Conservation (phyloP, 2,113 vertebrate genomes). For the Melanotaenia duboulayi region DNA sequence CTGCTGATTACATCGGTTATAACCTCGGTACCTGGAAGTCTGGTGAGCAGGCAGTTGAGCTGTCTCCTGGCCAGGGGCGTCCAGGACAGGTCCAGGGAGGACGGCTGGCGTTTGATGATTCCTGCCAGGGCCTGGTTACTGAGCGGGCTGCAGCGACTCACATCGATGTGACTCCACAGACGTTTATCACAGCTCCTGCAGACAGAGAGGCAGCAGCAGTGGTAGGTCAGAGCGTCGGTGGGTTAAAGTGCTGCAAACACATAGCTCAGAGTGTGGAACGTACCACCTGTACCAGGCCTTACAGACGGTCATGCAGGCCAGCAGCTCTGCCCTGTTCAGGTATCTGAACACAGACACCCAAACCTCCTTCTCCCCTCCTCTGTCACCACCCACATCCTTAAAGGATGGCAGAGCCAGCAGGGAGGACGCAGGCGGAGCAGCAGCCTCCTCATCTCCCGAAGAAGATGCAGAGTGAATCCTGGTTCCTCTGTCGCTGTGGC, state of each 20-base stretch:
- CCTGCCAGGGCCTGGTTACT: slow-evolving; percentile 92
- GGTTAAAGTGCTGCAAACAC: background rate
- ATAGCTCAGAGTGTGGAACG: slow-evolving; percentile 55
- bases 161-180: slow-evolving; percentile 93
- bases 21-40: slow-evolving; percentile 88
- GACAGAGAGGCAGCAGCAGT: background rate
- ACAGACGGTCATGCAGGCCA: slow-evolving; percentile 97
- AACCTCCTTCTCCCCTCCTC: slow-evolving; percentile 89
- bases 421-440: slow-evolving; percentile 41
- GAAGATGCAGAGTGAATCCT: slow-evolving; percentile 68
- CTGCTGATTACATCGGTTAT: too few species aligned
- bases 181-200: slow-evolving; percentile 89
- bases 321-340: slow-evolving; percentile 90
- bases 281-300: slow-evolving; percentile 99
- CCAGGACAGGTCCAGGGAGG: slow-evolving; percentile 96
- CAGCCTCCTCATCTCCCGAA: slow-evolving; percentile 72
- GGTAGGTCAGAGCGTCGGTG: background rate
- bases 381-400: slow-evolving; percentile 79
- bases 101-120: slow-evolving; percentile 93
- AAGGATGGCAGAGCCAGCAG: slow-evolving; percentile 78
- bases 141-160: slow-evolving; percentile 94
- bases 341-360: slow-evolving; percentile 97
- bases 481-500: slow-evolving; percentile 38
- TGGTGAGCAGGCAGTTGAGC: slow-evolving; percentile 93
- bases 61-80: slow-evolving; percentile 97